Conservation (phyloP, 2,113 vertebrate species). For the western clawed frog (Xenopus tropicalis) region UCB_Xtro_10.0 CM004447.2:133085001-133085500, state of each 20-base stretch:
- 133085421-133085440: slow-evolving; percentile 32
- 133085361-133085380: slow-evolving; percentile 41
- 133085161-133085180: no score
- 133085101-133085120: no score
- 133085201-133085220: background rate
- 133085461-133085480: slow-evolving; percentile 34
- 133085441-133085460: slow-evolving; percentile 39
- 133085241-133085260: slow-evolving; percentile 8
- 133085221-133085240: slow-evolving; percentile 6
- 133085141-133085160: no score
- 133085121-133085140: no score
- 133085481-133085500: slow-evolving; percentile 14
- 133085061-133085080: no score
- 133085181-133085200: no score
- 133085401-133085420: slow-evolving; percentile 45
- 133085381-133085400: slow-evolving; percentile 37
- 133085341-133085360: slow-evolving; percentile 37
- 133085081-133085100: no score
- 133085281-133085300: slow-evolving; percentile 34
- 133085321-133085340: slow-evolving; percentile 22
- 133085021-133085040: no score
- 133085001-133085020: no score
- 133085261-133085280: slow-evolving; percentile 16
- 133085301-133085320: slow-evolving; percentile 37
- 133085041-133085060: no score